Percentiles rank a stretch among this genome's conserved stretches.
Evolutionary conservation across 1,140 invertebrate genomes (phyloP).

Genomic region (Camponotus floridanus): DNA sequence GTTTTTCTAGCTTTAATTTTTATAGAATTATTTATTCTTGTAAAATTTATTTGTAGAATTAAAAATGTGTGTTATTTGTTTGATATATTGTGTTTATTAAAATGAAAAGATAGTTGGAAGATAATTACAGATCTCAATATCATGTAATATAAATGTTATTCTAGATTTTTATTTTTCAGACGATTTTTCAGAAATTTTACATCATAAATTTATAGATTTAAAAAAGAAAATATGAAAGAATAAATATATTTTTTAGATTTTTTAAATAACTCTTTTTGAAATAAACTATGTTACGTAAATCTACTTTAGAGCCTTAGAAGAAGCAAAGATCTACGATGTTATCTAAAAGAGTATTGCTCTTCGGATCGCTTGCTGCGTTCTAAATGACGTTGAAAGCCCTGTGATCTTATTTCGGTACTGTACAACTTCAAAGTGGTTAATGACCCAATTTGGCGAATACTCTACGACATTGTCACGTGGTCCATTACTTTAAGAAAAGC

Average conservation of each 20-base stretch:
- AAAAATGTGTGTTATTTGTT: neutral
- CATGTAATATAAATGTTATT: neutral
- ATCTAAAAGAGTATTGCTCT: conserved; percentile 24
- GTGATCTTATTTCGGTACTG: conserved; percentile 45
- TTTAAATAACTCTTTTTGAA: neutral
- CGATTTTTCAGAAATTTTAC: neutral
- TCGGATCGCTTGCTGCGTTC: conserved; percentile 30
- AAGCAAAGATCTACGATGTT: conserved; percentile 27
- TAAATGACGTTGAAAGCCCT: conserved; percentile 38
- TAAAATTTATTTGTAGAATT: neutral
- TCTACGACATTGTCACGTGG: conserved; percentile 27
- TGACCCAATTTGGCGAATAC: conserved; percentile 54
- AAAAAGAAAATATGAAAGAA: neutral
- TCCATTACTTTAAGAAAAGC: conserved; percentile 35
- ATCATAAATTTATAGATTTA: neutral
- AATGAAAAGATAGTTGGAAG: neutral
- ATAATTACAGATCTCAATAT: neutral
- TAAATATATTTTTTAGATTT: neutral
- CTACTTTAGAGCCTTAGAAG: conserved; percentile 32
- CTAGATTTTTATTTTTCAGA: neutral
- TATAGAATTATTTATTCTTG: neutral
- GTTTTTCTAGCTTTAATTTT: neutral
- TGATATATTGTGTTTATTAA: neutral
- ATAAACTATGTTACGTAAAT: neutral
- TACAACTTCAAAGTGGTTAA: conserved; percentile 60